Percentiles rank a stretch among this genome's conserved stretches.
Conservation (phyloP, 2,113 vertebrate genomes). For the Phodopus roborovskii region DNA sequence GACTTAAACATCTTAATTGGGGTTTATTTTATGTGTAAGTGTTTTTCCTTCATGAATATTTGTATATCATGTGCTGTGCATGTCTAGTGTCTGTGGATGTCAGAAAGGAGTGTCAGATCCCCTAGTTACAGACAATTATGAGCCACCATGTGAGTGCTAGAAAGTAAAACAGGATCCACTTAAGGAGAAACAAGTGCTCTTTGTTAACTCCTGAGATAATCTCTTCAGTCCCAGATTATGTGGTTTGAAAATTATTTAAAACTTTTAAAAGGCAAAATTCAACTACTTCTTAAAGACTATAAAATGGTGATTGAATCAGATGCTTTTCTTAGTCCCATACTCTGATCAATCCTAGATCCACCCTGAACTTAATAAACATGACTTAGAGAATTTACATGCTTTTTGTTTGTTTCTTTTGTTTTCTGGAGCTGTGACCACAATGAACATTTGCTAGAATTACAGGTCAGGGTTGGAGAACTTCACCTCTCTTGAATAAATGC, state of each 20-base stretch:
- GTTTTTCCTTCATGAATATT: background rate
- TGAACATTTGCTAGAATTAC: conserved; percentile 48
- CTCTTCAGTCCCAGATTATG: background rate
- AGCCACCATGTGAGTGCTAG: background rate
- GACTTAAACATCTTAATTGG: background rate
- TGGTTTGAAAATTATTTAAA: background rate
- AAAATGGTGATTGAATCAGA: background rate
- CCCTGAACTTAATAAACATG: background rate
- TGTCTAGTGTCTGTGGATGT: background rate
- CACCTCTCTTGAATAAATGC: conserved; percentile 37
- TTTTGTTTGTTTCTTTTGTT: background rate
- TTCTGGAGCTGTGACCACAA: background rate
- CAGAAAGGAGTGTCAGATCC: background rate
- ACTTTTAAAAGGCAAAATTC: conserved; percentile 22
- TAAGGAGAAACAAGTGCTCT: background rate
- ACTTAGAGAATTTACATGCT: conserved; percentile 17
- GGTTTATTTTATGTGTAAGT: background rate
- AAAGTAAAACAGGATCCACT: background rate
- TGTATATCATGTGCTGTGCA: background rate
- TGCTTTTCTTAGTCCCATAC: background rate
- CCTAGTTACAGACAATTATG: background rate
- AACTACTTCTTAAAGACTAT: background rate
- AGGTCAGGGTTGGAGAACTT: conserved; percentile 20
- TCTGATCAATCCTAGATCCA: conserved; percentile 28
- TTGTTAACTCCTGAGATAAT: background rate